These are phyloP conservation scores for Meloidogyne hapla DNA, from an alignment of 1,140 invertebrate genomes.

Conservation along the genomic window DNA sequence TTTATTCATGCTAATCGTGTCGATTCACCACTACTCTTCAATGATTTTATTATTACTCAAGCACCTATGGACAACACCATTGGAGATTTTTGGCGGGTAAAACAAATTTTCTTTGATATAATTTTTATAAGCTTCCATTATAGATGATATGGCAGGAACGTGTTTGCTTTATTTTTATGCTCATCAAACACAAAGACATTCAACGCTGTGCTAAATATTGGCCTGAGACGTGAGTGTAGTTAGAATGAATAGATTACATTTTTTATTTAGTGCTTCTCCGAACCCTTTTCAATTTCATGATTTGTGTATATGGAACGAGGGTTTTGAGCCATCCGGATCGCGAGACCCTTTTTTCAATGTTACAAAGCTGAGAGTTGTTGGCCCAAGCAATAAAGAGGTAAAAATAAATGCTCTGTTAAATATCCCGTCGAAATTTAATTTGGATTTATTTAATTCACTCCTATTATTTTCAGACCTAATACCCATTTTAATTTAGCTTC, in stretches of 20 bases:
- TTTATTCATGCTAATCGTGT: slow-evolving; percentile 60
- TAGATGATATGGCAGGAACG: slow-evolving; percentile 68
- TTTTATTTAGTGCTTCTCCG: slow-evolving; percentile 10
- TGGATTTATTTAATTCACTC: too few relatives aligned
- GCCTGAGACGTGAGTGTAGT: slow-evolving; percentile 36
- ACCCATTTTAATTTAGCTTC: slow-evolving; percentile 45
- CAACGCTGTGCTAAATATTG: slow-evolving; percentile 52
- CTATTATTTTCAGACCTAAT: too few relatives aligned
- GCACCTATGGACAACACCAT: slow-evolving; percentile 66
- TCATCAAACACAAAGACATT: slow-evolving; percentile 58
- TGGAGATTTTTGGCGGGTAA: slow-evolving; percentile 66
- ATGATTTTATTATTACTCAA: slow-evolving; percentile 66
- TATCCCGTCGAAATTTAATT: too few relatives aligned
- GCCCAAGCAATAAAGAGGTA: slow-evolving; percentile 46
- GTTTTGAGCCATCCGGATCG: slow-evolving; percentile 27
- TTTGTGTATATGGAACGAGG: slow-evolving; percentile 40
- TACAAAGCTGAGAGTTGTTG: slow-evolving; percentile 47
- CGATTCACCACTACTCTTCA: slow-evolving; percentile 51
- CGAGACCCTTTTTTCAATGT: slow-evolving; percentile 52
- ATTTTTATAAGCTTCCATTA: background rate
- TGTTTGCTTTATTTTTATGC: slow-evolving; percentile 67
- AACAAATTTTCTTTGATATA: background rate
- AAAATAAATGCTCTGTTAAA: background rate
- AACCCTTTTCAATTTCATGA: slow-evolving; percentile 27
- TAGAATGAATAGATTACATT: background rate